Percentiles rank a stretch among this genome's conserved stretches.
Conservation (phyloP, 2,888 invertebrate genomes). For the Unio delphinus region DNA sequence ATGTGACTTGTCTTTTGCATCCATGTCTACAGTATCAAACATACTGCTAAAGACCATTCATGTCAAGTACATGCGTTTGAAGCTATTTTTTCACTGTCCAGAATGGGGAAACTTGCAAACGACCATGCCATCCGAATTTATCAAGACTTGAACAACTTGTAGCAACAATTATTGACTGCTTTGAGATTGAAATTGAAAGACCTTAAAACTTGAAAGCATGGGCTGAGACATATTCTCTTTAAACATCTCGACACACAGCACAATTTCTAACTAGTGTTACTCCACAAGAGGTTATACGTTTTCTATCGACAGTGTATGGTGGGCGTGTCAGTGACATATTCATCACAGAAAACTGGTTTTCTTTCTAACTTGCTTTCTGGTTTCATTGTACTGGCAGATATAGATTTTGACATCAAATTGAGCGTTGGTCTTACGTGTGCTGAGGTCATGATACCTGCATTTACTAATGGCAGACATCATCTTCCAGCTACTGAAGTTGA, state of each 20-base stretch:
- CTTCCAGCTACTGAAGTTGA: too few species aligned
- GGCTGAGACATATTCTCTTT: constrained; percentile 37
- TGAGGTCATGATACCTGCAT: constrained; percentile 32
- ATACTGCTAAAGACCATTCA: constrained; percentile 11
- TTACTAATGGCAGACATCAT: constrained; percentile 29
- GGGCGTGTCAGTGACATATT: constrained; percentile 35
- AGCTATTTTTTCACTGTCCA: constrained; percentile 22
- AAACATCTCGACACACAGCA: constrained; percentile 42
- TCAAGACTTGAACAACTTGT: constrained; percentile 18
- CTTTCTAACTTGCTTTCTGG: constrained; percentile 27
- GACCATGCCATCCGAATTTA: too few species aligned
- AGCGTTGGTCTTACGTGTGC: constrained; percentile 30
- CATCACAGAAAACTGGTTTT: constrained; percentile 40
- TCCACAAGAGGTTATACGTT: constrained; percentile 40
- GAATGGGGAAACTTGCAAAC: constrained; percentile 3
- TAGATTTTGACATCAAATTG: constrained; percentile 35
- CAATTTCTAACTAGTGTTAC: constrained; percentile 37
- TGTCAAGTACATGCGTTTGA: constrained; percentile 16
- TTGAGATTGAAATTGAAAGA: constrained; percentile 28
- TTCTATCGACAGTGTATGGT: constrained; percentile 46
- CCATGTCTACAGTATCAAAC: constrained; percentile 16
- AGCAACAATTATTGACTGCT: constrained; percentile 32
- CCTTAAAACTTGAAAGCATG: constrained; percentile 30
- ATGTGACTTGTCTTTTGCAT: constrained; percentile 14
- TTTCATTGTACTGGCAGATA: constrained; percentile 36